A percentile compares a stretch with the other conserved stretches of the same genome.
Conservation (phyloP, 2,888 invertebrate genomes). For the Strigamia maritima region DNA sequence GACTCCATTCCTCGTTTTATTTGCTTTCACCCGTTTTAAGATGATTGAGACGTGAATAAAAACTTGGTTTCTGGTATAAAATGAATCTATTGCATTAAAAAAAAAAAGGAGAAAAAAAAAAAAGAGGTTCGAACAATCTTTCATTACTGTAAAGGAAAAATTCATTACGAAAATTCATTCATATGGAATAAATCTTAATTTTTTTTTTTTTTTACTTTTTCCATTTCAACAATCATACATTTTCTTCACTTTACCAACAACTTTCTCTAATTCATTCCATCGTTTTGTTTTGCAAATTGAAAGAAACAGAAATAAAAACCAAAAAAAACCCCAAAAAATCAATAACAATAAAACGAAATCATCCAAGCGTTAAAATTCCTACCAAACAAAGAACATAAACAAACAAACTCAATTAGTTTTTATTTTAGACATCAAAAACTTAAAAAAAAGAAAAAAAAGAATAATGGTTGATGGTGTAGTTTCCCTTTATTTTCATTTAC, state of each 20-base stretch:
- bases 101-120: neutral
- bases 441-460: neutral
- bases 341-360: neutral
- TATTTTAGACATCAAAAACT: neutral
- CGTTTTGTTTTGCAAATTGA: neutral
- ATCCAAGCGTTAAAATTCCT: neutral
- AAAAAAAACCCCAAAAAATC: no score
- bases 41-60: neutral
- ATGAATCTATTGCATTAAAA: neutral
- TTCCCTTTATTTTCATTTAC: neutral
- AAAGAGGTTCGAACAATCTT: neutral
- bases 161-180: neutral
- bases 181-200: neutral
- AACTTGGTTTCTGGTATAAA: neutral
- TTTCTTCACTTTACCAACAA: neutral
- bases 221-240: neutral
- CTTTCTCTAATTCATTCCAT: conserved; percentile 4
- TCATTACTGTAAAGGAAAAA: neutral
- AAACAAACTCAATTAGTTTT: neutral
- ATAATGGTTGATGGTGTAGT: neutral
- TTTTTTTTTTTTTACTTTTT: neutral
- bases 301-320: neutral
- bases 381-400: neutral
- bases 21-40: neutral
- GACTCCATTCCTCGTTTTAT: neutral